Conservation (phyloP, 2,113 vertebrate genomes). For the Chionomys nivalis region DNA sequence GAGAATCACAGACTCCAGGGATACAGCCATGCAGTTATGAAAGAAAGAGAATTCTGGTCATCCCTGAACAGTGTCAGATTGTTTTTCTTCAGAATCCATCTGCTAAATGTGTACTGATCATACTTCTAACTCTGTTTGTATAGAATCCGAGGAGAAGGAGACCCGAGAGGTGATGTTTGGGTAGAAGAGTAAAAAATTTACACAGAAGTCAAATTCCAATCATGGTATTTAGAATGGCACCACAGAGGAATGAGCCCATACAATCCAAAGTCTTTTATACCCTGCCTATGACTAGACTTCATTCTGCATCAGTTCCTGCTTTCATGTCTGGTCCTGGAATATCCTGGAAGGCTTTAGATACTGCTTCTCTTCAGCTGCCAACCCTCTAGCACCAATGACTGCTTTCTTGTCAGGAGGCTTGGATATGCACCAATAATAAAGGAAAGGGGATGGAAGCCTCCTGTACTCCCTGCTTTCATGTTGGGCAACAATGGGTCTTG, state of each 20-base stretch:
- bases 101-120: not conserved
- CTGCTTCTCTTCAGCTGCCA: not conserved
- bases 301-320: not conserved
- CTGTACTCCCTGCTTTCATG: not conserved
- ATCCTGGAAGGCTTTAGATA: not conserved
- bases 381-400: not conserved
- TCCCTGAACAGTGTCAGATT: not conserved
- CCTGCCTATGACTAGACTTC: not conserved
- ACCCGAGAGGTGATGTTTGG: accelerated
- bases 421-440: not conserved
- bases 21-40: not conserved
- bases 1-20: not conserved
- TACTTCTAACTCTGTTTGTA: not conserved
- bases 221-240: not conserved
- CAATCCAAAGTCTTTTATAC: not conserved
- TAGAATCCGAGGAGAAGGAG: accelerated
- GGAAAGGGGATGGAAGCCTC: not conserved
- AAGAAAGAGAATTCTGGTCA: not conserved
- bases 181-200: not conserved
- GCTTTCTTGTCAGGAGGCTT: not conserved
- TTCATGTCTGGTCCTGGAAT: not conserved
- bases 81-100: not conserved
- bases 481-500: not conserved
- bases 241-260: not conserved
- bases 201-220: not conserved